Conservation (phyloP, 2,888 invertebrate genomes). For the Cephus pulcher region DNA sequence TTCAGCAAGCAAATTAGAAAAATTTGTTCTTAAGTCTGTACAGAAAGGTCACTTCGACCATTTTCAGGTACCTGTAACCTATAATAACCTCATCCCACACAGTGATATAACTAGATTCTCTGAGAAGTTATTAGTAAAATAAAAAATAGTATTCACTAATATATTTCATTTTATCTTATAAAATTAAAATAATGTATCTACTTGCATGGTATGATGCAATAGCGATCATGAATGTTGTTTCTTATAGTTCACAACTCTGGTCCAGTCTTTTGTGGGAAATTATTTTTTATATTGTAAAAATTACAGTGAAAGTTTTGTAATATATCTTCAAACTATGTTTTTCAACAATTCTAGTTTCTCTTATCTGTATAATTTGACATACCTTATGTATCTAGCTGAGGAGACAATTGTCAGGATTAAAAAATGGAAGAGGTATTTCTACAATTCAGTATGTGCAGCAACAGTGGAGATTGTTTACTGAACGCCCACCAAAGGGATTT, state of each 20-base stretch:
- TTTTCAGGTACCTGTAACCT: constrained; percentile 63
- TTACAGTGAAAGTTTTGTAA: not conserved
- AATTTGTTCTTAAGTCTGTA: constrained; percentile 63
- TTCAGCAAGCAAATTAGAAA: constrained; percentile 71
- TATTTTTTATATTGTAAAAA: constrained; percentile 18
- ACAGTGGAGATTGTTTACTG: constrained; percentile 76
- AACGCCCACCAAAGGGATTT: constrained; percentile 91
- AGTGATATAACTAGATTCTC: constrained; percentile 34
- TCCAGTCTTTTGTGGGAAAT: constrained; percentile 11
- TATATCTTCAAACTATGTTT: not conserved
- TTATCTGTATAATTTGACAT: not conserved
- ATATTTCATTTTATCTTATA: not conserved
- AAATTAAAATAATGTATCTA: not conserved
- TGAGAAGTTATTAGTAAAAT: not conserved
- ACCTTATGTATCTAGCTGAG: constrained; percentile 52
- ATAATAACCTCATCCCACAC: constrained; percentile 22
- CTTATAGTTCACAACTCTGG: not conserved
- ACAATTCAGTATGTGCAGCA: constrained; percentile 72
- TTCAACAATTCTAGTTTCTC: not conserved
- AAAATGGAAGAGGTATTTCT: constrained; percentile 67
- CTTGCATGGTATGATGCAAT: not conserved
- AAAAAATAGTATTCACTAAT: not conserved
- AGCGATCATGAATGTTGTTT: not conserved
- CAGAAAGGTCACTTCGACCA: constrained; percentile 63
- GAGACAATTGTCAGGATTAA: constrained; percentile 59